Conservation (phyloP, 2,888 invertebrate genomes). For the Lycocerus yunnanus region DNA sequence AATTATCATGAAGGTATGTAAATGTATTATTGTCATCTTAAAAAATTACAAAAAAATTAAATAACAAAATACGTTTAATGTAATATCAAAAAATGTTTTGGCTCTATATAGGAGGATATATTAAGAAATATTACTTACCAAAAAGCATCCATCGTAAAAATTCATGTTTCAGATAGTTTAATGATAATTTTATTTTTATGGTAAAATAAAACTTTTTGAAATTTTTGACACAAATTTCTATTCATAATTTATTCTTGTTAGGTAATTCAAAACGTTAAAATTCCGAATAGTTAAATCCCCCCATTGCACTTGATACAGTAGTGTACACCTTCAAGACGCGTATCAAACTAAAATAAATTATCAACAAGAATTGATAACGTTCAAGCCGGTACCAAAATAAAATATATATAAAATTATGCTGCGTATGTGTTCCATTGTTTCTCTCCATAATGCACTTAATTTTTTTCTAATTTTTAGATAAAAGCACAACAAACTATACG, state of each 20-base stretch:
- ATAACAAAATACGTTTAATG: no score
- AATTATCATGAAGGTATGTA: no score
- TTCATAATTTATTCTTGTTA: background rate
- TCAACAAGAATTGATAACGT: background rate
- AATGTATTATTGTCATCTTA: no score
- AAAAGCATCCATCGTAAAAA: background rate
- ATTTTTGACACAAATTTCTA: background rate
- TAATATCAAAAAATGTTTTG: no score
- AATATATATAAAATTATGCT: background rate
- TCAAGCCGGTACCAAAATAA: background rate
- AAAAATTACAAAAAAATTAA: no score
- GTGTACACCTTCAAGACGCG: background rate
- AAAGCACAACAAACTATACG: background rate
- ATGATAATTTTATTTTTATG: background rate
- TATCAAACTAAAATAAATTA: background rate
- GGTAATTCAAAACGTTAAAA: background rate
- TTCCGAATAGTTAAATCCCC: background rate
- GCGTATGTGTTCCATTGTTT: background rate
- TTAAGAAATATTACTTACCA: no score
- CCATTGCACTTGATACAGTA: background rate
- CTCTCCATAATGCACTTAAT: background rate
- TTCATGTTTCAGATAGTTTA: background rate
- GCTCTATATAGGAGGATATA: no score
- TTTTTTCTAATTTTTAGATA: background rate
- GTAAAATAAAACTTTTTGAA: background rate